Evolutionary conservation across 1,140 invertebrate species (phyloP).

Genomic region (Tetramorium alpestre): DNA sequence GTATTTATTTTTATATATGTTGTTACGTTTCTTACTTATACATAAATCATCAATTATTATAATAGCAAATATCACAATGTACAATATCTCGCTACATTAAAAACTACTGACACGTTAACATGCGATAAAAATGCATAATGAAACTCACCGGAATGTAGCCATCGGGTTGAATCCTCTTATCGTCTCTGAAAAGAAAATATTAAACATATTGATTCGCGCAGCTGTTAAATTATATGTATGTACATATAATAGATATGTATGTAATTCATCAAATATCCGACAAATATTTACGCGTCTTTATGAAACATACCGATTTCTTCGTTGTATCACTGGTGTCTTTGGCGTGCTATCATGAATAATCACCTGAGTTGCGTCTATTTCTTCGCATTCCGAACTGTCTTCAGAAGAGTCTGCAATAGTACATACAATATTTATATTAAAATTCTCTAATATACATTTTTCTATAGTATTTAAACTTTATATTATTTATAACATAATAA

Average conservation of each 20-base stretch:
- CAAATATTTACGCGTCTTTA: background rate
- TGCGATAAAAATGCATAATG: background rate
- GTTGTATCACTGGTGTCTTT: slow-evolving; percentile 89
- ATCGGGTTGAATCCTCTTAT: slow-evolving; percentile 82
- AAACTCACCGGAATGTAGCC: slow-evolving; percentile 85
- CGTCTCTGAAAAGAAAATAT: slow-evolving; percentile 78
- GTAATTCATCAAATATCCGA: slow-evolving; percentile 27
- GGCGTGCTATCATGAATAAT: slow-evolving; percentile 92
- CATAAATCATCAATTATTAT: background rate
- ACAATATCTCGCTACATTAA: background rate
- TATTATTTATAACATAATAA: background rate
- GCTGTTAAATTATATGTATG: slow-evolving; percentile 29
- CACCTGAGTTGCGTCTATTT: slow-evolving; percentile 90
- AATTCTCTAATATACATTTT: background rate
- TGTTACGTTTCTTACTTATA: background rate
- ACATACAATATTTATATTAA: background rate
- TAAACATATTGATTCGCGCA: background rate
- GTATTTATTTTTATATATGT: slow-evolving; percentile 1
- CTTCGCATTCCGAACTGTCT: slow-evolving; percentile 86
- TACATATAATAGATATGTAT: slow-evolving; percentile 27
- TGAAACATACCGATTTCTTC: slow-evolving; percentile 79
- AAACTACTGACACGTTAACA: background rate
- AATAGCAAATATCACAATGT: background rate
- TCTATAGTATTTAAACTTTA: background rate
- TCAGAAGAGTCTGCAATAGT: slow-evolving; percentile 72